Percentiles rank a stretch among this genome's conserved stretches.
phyloP scores from a whole-genome alignment of 1,140 invertebrate genomes.

The Cryptotermes secundus region DNA sequence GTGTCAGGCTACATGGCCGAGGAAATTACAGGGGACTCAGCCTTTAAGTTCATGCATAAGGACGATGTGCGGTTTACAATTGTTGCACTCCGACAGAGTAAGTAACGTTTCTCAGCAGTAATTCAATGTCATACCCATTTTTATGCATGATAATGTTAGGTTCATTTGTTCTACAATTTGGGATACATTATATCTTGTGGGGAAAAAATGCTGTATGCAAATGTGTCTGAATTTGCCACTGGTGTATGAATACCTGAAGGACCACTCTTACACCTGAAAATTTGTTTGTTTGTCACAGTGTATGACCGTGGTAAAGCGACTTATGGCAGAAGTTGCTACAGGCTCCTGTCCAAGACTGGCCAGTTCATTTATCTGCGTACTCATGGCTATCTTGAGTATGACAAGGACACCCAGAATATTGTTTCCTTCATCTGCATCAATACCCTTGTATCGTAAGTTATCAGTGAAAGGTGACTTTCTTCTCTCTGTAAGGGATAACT shows the following conservation, averaged over 20 bases:
- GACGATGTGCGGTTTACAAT: slow-evolving; percentile 83
- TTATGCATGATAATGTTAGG: too few species aligned
- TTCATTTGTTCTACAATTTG: too few species aligned
- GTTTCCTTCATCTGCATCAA: slow-evolving; percentile 84
- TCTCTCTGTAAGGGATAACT: not conserved
- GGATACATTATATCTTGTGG: too few species aligned
- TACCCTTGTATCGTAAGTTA: slow-evolving; percentile 68
- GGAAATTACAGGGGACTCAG: slow-evolving; percentile 76
- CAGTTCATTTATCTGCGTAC: slow-evolving; percentile 78
- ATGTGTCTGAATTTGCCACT: too few species aligned
- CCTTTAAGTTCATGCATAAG: slow-evolving; percentile 82
- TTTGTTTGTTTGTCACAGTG: slow-evolving; percentile 59
- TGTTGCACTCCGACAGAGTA: slow-evolving; percentile 80
- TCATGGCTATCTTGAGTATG: slow-evolving; percentile 73
- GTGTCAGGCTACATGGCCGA: slow-evolving; percentile 82
- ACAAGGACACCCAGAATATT: slow-evolving; percentile 66
- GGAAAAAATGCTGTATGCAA: too few species aligned
- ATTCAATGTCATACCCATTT: too few species aligned
- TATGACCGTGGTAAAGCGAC: slow-evolving; percentile 68
- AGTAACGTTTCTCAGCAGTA: slow-evolving; percentile 46
- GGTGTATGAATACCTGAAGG: too few species aligned
- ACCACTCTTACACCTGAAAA: too few species aligned
- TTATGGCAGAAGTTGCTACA: slow-evolving; percentile 78
- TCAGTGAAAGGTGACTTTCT: not conserved
- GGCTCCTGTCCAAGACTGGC: slow-evolving; percentile 73